Evolutionary conservation across 2,797 vertebrate species (phyloP), one percentile per base, ranked within the genome.

Genomic region (Dendrocincla fuliginosa): DNA sequence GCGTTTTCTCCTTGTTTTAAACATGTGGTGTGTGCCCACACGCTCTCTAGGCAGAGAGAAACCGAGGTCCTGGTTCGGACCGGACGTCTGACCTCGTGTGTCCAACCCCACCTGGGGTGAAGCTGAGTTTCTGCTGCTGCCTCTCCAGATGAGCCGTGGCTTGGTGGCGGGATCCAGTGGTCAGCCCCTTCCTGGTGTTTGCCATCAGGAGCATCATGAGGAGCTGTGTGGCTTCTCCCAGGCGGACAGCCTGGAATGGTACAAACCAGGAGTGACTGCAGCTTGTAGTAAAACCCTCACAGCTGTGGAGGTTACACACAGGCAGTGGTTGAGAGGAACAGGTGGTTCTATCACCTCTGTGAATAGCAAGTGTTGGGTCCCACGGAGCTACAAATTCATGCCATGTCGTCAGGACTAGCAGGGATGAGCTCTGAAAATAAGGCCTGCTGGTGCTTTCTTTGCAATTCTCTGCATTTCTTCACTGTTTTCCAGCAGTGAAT

Each of bases 1-100:
- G 80, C 44, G 8, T 57, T 64, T 86, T 76, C 82, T 95, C 79
- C 60, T 68, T 32, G 28, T 90, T 96, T 95, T 68, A 91, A 88
- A 27, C 46, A 33, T 28, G 76, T 19, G 35, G 78, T 44, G 49
- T 13, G 5, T 79, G 84, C 64, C 88, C 86, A 86, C 57, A 59
- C 1, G 47, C 76, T 90, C 76, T 94, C 91, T 37, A 95, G 89
- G 91, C 93, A 94, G 69, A 8, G 14, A 47, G n/a, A 57, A 77
- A 46, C 61, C 33, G 18, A 75, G 61, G 10, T 37, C 64, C 28
- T 41, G 50, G 61, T 65, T 85, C 85, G 67, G 74, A 12, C 35
- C 0, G 1, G 69, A 69, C 6, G 12, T 70, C 49, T 86, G 90
- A 91, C 80, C 53, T 85, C 0, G 0, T 0, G 0, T 37, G 13